These are phyloP conservation scores for Centropus unirufus DNA, from an alignment of 2,113 vertebrate species.

Conservation along the genomic window DNA sequence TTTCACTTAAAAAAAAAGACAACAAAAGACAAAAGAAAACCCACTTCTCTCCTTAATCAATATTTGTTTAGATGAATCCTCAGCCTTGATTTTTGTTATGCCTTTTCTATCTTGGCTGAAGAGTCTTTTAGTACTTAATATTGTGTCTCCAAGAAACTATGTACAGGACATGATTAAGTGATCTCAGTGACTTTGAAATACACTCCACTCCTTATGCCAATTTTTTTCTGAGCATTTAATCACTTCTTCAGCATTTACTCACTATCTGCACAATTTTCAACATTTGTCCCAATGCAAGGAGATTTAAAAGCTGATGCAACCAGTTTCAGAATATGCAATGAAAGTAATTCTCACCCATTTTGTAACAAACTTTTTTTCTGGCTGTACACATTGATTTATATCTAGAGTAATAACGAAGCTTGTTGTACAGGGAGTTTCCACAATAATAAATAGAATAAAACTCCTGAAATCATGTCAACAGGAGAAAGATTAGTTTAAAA, in stretches of 20 bases:
- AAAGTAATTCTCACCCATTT: neutral
- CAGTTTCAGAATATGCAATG: neutral
- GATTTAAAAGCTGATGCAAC: neutral
- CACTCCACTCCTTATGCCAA: neutral
- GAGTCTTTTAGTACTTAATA: neutral
- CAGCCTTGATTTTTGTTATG: neutral
- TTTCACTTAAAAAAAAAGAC: neutral
- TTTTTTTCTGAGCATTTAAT: neutral
- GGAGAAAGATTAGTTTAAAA: neutral
- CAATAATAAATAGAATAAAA: neutral
- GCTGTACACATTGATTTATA: neutral
- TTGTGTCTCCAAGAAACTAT: neutral
- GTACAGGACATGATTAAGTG: neutral
- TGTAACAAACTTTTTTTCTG: neutral
- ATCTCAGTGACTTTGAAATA: neutral
- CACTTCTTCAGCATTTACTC: neutral
- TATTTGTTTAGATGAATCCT: neutral
- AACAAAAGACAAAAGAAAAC: neutral
- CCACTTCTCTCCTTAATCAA: neutral
- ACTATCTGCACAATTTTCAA: neutral
- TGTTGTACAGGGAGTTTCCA: neutral
- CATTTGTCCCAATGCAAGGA: neutral
- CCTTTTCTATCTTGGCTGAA: neutral
- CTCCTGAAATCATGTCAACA: neutral
- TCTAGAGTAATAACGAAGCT: neutral